phyloP scores from a whole-genome alignment of 2,113 vertebrate species.

The Pseudorasbora parva region DNA sequence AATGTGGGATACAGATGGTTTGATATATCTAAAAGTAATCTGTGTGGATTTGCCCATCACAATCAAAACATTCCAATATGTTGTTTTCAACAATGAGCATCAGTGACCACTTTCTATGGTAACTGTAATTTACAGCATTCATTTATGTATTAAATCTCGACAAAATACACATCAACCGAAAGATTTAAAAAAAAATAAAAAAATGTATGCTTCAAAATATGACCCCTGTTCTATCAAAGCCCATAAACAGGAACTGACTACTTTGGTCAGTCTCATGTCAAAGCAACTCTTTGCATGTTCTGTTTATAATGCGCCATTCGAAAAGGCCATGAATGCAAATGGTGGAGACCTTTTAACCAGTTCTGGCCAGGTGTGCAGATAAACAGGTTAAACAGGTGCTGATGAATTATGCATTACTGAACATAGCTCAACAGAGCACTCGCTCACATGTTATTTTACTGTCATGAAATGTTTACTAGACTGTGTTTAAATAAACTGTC shows the following conservation, averaged over 20 bases:
- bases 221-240: neutral
- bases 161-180: neutral
- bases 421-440: neutral
- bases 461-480: no score
- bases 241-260: neutral
- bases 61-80: neutral
- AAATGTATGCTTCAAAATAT: neutral
- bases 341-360: neutral
- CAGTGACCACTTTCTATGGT: neutral
- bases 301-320: neutral
- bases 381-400: slow-evolving; percentile 23
- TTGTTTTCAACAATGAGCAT: neutral
- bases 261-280: neutral
- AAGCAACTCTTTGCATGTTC: slow-evolving; percentile 4
- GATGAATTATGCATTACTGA: slow-evolving; percentile 1
- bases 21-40: neutral
- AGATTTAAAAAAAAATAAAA: neutral
- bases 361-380: neutral
- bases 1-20: neutral
- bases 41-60: neutral
- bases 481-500: neutral
- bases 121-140: neutral
- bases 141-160: neutral
- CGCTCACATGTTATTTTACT: neutral
- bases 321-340: slow-evolving; percentile 5